phyloP scores from a whole-genome alignment of 1,140 invertebrate genomes.

The Schlechtendalia chinensis region DNA sequence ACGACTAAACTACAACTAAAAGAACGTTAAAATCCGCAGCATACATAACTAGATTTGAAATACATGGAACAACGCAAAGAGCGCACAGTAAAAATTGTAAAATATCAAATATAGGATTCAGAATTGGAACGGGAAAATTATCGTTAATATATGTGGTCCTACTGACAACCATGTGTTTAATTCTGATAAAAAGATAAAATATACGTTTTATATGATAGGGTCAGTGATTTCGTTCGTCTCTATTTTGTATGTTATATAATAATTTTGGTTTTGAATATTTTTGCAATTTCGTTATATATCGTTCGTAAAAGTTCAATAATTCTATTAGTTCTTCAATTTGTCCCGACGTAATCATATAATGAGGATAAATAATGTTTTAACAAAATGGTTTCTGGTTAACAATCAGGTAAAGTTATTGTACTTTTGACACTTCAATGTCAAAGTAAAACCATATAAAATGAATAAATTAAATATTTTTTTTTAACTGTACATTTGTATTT shows the following conservation, averaged over 20 bases:
- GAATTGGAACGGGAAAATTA: no score
- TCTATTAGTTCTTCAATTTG: not conserved
- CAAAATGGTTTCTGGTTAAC: not conserved
- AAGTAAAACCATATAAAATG: not conserved
- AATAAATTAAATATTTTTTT: not conserved
- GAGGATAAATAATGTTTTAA: conserved; percentile 20
- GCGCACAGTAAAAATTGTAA: no score
- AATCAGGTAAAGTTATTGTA: conserved; percentile 11
- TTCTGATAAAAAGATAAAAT: not conserved
- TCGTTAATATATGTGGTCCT: not conserved
- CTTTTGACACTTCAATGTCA: conserved; percentile 12
- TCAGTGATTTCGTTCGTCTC: no score
- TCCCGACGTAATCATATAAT: conserved; percentile 1
- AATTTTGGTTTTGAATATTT: no score
- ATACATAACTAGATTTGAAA: no score
- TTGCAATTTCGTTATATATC: no score
- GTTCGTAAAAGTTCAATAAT: not conserved
- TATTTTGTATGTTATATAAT: no score
- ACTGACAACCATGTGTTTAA: not conserved
- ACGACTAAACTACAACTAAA: no score
- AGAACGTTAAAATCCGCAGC: no score
- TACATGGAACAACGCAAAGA: no score
- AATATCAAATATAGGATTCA: no score
- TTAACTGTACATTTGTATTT: conserved; percentile 10
- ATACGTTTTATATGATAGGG: no score